phyloP scores from a whole-genome alignment of 2,113 vertebrate species.

The Oryzias curvinotus region DNA sequence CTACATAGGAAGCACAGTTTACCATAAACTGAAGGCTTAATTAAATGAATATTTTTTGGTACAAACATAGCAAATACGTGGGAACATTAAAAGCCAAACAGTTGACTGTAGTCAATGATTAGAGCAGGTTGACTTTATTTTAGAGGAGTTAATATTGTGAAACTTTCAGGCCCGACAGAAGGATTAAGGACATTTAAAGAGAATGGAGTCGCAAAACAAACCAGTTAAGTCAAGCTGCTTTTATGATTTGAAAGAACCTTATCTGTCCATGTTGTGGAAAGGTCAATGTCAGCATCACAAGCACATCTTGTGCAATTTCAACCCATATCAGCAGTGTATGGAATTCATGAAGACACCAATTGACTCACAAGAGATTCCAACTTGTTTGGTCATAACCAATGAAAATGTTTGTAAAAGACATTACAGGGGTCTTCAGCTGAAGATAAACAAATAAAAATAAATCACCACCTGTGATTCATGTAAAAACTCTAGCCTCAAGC shows the following conservation, averaged over 20 bases:
- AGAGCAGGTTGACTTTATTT: not conserved
- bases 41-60: slow-evolving; percentile 27
- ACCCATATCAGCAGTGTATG: slow-evolving; percentile 1
- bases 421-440: no score
- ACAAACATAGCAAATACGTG: not conserved
- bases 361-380: not conserved
- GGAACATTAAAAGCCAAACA: not conserved
- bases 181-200: slow-evolving; percentile 5
- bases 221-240: not conserved
- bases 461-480: no score
- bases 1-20: slow-evolving; percentile 19
- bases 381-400: no score
- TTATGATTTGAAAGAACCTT: not conserved
- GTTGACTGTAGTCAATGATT: slow-evolving; percentile 16
- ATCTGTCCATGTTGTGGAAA: slow-evolving; percentile 9
- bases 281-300: not conserved
- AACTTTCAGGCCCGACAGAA: not conserved
- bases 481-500: no score
- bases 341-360: slow-evolving; percentile 11
- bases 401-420: no score
- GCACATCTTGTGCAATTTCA: not conserved
- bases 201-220: not conserved
- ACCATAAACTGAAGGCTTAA: not conserved
- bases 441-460: no score
- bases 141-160: not conserved